Evolutionary conservation across 2,888 invertebrate genomes (phyloP), one percentile per base, ranked within the genome.

Genomic region (Gastrophysa polygoni): DNA sequence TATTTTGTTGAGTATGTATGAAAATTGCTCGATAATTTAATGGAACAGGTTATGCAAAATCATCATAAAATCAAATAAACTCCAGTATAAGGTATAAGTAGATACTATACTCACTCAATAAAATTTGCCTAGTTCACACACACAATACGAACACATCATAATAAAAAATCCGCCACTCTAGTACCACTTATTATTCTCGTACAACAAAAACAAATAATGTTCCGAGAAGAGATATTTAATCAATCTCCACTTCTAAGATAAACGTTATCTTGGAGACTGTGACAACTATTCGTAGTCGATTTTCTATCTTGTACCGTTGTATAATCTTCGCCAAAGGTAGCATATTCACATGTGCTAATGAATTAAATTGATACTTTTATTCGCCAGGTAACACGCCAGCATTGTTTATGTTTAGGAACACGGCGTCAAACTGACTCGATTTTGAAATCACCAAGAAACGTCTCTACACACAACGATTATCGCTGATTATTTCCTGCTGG

Each of bases 401-500:
- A n/a, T n/a, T 63, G 59, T 34, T 54, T 55, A 46, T 64, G 64
- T 58, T 64, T 57, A 34, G 50, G 61, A 54, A 57, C 59, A 57
- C 61, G 34, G n/a, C n/a, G n/a, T n/a, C n/a, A n/a, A n/a, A n/a
- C n/a, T n/a, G n/a, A n/a, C n/a, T n/a, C n/a, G n/a, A n/a, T n/a
- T n/a, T n/a, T n/a, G n/a, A n/a, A n/a, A n/a, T n/a, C n/a, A n/a
- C n/a, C n/a, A n/a, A n/a, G n/a, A n/a, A n/a, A n/a, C n/a, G n/a
- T n/a, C n/a, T n/a, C n/a, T n/a, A n/a, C n/a, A n/a, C n/a, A n/a
- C n/a, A n/a, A n/a, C n/a, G n/a, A n/a, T n/a, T n/a, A n/a, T n/a
- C n/a, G n/a, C n/a, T n/a, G n/a, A n/a, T n/a, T n/a, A n/a, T n/a
- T n/a, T n/a, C n/a, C n/a, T n/a, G n/a, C n/a, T n/a, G n/a, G n/a